Evolutionary conservation across 2,113 vertebrate species (phyloP).

Genomic region (Anolis carolinensis): DNA sequence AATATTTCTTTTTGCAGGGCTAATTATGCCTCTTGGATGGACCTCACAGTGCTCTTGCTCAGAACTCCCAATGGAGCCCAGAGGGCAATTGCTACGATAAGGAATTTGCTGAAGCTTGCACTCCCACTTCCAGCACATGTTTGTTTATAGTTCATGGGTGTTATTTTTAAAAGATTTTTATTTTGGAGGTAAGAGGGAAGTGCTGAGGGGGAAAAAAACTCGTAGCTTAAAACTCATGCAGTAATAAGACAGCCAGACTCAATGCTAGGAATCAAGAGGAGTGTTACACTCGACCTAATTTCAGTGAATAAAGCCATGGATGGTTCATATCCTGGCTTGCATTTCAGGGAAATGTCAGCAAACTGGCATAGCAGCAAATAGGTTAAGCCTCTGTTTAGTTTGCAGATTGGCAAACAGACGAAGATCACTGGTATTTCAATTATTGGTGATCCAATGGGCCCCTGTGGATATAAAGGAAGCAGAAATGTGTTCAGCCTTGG

Average conservation of each 20-base stretch:
- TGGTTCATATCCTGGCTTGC: conserved; percentile 11
- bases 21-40: background rate
- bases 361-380: conserved; percentile 43
- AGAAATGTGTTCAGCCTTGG: conserved; percentile 33
- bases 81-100: background rate
- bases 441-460: conserved; percentile 36
- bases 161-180: background rate
- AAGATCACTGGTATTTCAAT: conserved; percentile 55
- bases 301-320: conserved; percentile 12
- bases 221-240: background rate
- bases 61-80: conserved; percentile 2
- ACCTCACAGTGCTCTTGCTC: background rate
- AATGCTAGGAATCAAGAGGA: conserved; percentile 18
- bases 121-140: background rate
- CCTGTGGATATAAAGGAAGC: conserved; percentile 38
- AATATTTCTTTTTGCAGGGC: conserved; percentile 28
- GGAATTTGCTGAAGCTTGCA: background rate
- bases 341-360: conserved; percentile 41
- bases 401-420: conserved; percentile 51
- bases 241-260: background rate
- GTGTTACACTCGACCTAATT: conserved; percentile 4
- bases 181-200: background rate
- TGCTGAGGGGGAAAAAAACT: background rate
- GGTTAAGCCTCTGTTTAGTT: conserved; percentile 60
- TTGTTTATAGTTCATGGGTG: background rate